A percentile compares a stretch with the other conserved stretches of the same genome.
Conservation (phyloP, 1,140 invertebrate species). For the Caenorhabditis remanei region DNA sequence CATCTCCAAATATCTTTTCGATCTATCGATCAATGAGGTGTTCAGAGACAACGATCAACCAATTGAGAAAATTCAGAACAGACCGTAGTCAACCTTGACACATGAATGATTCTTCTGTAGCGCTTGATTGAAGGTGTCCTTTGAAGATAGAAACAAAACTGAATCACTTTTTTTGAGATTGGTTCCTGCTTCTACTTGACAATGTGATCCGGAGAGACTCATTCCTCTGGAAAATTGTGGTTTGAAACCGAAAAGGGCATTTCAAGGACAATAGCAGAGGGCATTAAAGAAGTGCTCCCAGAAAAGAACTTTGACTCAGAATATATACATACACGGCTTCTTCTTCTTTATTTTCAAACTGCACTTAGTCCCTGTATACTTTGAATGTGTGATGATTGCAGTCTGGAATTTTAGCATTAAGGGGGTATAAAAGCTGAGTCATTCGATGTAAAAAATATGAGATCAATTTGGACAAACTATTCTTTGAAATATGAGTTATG, state of each 20-base stretch:
- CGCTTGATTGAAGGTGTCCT: not conserved
- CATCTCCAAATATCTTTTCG: not conserved
- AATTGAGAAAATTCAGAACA: not conserved
- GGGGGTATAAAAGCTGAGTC: no score
- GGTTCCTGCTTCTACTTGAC: not conserved
- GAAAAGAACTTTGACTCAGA: not conserved
- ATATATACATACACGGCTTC: slow-evolving; percentile 6
- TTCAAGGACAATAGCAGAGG: not conserved
- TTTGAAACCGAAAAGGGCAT: not conserved
- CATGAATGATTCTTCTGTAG: not conserved
- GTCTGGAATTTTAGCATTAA: not conserved
- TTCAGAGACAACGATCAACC: not conserved
- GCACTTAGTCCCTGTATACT: not conserved
- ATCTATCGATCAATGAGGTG: not conserved
- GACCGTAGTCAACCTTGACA: not conserved
- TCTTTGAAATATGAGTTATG: no score
- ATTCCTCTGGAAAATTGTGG: not conserved
- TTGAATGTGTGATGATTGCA: not conserved
- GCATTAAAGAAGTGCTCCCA: not conserved
- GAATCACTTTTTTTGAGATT: not conserved
- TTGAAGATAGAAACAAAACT: not conserved
- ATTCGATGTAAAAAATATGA: no score
- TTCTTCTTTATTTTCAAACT: not conserved
- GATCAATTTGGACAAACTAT: no score
- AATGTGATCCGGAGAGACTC: not conserved